Base-by-base conservation (phyloP, 2,113 vertebrate species). In the Sinocyclocheilus maitianheensis region DNA sequence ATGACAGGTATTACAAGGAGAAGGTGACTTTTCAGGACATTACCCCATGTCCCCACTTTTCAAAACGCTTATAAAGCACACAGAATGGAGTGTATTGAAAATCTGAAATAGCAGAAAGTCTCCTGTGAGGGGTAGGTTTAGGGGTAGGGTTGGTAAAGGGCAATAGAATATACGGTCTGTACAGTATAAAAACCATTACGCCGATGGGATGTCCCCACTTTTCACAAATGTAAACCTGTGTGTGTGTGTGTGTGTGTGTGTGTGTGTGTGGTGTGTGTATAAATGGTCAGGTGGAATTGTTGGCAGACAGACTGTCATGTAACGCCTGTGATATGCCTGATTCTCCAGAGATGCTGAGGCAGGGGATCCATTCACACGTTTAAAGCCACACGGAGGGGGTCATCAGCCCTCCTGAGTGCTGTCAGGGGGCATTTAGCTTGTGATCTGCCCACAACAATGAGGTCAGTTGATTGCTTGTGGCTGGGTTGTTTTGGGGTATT, bases 361-460 rank as follows among this genome's bases (percentile, higher is more conserved):
- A 77, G 76, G 24, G 26, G 76, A 30, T 77, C 76, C 11, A 55
- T 34, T 77, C 76, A 76, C n/a, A 26, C 74, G 1, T 26, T 76
- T 76, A 76, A 76, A 76, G 11, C 22, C 74, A 51, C 74, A 76
- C 46, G 7, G 74, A 48, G 74, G 72, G 72, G 74, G 74, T 51
- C 72, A 75, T 75, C 72, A 75, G 71, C 22, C 71, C 16, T 76
- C 24, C 11, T 77, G 48, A 55, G 51, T 4, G 74, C 76, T 77
- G 46, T 77, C 76, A 75, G 72, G 72, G 71, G 72, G 72, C 72
- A 75, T 75, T 75, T 75, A 75, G n/a, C 72, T 43, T 3, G 5
- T 48, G 72, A 75, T 75, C 72, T 77, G 76, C 51, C 48, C 76
- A 77, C 76, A 77, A 77, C 76, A 77, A 55, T 77, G 76, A 55